phyloP scores from a whole-genome alignment of 2,888 invertebrate genomes.

The Polyommatus iphigenia region DNA sequence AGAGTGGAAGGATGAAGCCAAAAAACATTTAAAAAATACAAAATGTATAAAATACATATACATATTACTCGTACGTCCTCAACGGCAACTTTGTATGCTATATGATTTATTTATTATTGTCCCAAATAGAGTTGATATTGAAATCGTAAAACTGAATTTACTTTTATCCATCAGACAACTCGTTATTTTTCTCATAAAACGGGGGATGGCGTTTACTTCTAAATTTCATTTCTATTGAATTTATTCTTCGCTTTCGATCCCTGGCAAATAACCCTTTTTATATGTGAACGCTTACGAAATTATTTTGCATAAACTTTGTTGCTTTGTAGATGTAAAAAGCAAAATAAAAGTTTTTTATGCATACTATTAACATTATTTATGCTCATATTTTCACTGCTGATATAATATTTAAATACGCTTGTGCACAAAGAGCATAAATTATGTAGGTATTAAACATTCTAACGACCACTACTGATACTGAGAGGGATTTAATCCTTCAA shows the following conservation, averaged over 20 bases:
- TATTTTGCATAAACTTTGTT: conserved; percentile 24
- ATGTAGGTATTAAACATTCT: no score
- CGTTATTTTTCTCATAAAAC: conserved; percentile 60
- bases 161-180: conserved; percentile 55
- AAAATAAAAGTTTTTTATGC: background rate
- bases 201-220: conserved; percentile 60
- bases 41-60: background rate
- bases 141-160: conserved; percentile 43
- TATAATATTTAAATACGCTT: no score
- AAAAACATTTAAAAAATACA: background rate
- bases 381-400: no score
- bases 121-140: conserved; percentile 37
- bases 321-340: background rate
- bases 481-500: no score
- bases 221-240: conserved; percentile 65
- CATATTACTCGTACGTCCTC: background rate
- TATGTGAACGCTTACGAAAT: conserved; percentile 17
- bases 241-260: conserved; percentile 50
- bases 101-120: conserved; percentile 33
- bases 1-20: no score
- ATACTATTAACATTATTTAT: no score
- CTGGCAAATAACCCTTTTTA: conserved; percentile 39
- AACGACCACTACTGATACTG: no score
- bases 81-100: conserved; percentile 27
- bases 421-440: no score